Evolutionary conservation across 2,113 vertebrate species (phyloP).

Genomic region (Oncorhynchus nerka): DNA sequence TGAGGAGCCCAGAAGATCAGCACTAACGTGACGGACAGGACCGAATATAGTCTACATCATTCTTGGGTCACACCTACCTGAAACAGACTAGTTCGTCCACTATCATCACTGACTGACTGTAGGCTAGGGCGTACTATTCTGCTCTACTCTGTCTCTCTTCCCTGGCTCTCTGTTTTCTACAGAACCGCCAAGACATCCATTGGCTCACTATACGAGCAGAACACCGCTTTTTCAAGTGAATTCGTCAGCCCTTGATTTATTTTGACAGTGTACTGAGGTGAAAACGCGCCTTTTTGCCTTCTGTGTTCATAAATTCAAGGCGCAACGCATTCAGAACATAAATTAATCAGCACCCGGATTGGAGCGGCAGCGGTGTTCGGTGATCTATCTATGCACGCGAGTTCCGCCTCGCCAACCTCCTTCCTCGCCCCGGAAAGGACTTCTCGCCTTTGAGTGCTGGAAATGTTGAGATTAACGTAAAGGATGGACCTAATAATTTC

Average conservation of each 20-base stretch:
- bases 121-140: not conserved
- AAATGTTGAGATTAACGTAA: constrained; percentile 87
- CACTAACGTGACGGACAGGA: constrained; percentile 52
- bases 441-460: constrained; percentile 73
- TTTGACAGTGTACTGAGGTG: not conserved
- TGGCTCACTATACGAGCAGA: not conserved
- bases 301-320: constrained; percentile 39
- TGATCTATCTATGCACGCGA: constrained; percentile 50
- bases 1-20: constrained; percentile 58
- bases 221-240: not conserved
- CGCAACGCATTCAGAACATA: constrained; percentile 16
- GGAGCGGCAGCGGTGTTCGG: constrained; percentile 25
- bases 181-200: not conserved
- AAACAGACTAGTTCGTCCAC: constrained; percentile 24
- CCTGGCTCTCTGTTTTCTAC: not conserved
- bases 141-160: not conserved
- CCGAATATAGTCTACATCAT: constrained; percentile 13
- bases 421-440: constrained; percentile 61
- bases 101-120: not conserved
- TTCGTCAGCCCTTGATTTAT: constrained; percentile 1
- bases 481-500: constrained; percentile 89
- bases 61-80: constrained; percentile 33
- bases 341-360: constrained; percentile 43
- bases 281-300: not conserved
- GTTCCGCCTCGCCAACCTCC: constrained; percentile 23